Percentiles rank a stretch among this genome's conserved stretches.
phyloP scores from a whole-genome alignment of 2,797 vertebrate genomes.

The Bucorvus abyssinicus region DNA sequence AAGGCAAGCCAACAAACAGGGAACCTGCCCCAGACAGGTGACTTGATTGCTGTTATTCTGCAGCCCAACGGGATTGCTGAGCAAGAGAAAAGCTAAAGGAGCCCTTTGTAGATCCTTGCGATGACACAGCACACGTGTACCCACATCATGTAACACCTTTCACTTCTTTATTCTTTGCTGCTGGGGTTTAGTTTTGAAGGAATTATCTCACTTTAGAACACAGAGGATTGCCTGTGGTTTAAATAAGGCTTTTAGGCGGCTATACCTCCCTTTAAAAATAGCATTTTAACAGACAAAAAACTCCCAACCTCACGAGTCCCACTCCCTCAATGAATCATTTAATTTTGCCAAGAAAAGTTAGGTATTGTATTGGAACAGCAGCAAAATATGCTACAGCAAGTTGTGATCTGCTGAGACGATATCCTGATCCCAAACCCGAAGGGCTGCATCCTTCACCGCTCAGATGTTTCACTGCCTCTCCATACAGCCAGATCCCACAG shows the following conservation, averaged over 20 bases:
- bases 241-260: neutral
- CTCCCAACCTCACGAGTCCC: neutral
- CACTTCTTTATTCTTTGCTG: constrained; percentile 3
- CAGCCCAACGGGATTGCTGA: constrained; percentile 21
- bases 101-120: neutral
- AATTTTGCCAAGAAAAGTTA: neutral
- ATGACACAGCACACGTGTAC: neutral
- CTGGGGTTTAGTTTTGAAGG: constrained; percentile 2
- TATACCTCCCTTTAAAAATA: neutral
- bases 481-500: neutral
- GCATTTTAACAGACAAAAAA: neutral
- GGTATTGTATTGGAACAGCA: neutral
- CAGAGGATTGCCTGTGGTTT: neutral
- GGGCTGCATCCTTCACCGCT: fast-evolving
- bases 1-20: neutral
- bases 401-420: neutral
- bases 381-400: fast-evolving
- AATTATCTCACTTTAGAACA: constrained; percentile 10
- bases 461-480: neutral
- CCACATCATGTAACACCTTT: neutral
- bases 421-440: neutral
- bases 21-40: neutral
- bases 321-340: neutral
- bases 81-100: constrained; percentile 34
- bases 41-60: constrained; percentile 13